Evolutionary conservation across 2,797 vertebrate genomes (phyloP).

Genomic region (Valencia hispanica): DNA sequence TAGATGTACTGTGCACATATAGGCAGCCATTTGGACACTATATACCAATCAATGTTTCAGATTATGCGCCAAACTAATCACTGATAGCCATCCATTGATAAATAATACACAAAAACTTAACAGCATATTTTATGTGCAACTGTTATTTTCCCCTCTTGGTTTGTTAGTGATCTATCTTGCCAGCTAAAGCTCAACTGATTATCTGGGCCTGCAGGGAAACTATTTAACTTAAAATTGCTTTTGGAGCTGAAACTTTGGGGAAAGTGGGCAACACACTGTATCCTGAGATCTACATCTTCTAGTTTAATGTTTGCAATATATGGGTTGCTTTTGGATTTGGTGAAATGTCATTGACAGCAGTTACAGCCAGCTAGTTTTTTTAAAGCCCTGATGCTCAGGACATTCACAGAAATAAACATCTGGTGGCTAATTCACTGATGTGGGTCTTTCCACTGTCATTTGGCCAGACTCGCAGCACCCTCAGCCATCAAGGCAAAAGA

Average conservation of each 20-base stretch:
- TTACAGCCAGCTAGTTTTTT: not conserved
- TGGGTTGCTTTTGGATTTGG: not conserved
- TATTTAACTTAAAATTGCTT: not conserved
- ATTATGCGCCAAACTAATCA: not conserved
- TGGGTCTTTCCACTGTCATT: constrained; percentile 55
- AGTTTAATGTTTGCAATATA: not conserved
- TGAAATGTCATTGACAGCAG: constrained; percentile 1
- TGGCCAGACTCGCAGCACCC: constrained; percentile 38
- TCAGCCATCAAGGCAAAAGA: constrained; percentile 45
- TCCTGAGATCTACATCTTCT: not conserved
- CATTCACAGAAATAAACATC: constrained; percentile 15
- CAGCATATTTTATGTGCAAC: not conserved
- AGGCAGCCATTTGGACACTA: not conserved
- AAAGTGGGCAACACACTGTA: not conserved
- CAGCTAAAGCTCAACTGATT: constrained; percentile 1
- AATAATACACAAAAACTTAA: not conserved
- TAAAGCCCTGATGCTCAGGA: not conserved
- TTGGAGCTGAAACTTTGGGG: not conserved
- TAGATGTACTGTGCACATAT: not conserved
- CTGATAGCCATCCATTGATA: not conserved
- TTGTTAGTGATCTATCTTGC: not conserved
- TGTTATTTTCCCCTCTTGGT: not conserved
- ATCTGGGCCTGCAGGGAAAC: not conserved
- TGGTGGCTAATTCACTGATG: constrained; percentile 26
- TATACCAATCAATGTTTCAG: not conserved